These are phyloP conservation scores for Myodes glareolus DNA, from an alignment of 2,113 vertebrate genomes.

Conservation along the genomic window DNA sequence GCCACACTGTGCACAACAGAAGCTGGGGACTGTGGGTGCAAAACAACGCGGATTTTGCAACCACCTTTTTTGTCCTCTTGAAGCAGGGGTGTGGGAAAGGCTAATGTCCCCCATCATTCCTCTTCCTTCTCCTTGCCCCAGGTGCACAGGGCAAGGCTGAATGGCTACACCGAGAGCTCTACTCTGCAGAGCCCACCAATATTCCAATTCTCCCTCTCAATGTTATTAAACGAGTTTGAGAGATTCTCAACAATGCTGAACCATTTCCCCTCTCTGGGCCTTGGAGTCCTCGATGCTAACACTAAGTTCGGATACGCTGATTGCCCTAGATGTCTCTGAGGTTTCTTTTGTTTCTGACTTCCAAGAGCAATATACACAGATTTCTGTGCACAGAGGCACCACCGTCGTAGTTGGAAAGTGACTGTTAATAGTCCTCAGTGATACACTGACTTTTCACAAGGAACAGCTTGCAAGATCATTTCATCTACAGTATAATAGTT, in stretches of 20 bases:
- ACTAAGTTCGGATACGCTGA: neutral
- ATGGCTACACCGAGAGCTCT: neutral
- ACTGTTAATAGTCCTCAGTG: too few relatives aligned
- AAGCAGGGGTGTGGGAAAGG: conserved; percentile 61
- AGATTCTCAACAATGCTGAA: neutral
- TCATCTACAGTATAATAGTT: accelerated
- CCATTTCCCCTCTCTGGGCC: neutral
- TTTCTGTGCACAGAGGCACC: neutral
- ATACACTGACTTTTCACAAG: neutral
- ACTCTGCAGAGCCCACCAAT: neutral
- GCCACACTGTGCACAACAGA: conserved; percentile 75
- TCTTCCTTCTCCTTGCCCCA: neutral
- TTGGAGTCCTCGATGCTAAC: neutral
- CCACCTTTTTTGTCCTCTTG: conserved; percentile 63
- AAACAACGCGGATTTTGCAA: conserved; percentile 75
- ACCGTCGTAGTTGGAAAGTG: neutral
- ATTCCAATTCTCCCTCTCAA: neutral
- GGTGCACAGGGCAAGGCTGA: neutral
- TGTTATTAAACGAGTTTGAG: neutral
- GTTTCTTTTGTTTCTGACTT: neutral
- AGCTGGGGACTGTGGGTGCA: conserved; percentile 63
- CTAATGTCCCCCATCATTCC: neutral
- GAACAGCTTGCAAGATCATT: neutral
- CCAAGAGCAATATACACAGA: neutral
- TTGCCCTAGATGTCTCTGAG: neutral